A percentile compares a stretch with the other conserved stretches of the same genome.
Evolutionary conservation across 1,140 invertebrate species (phyloP).

Genomic region (Zaprionus camerounensis): DNA sequence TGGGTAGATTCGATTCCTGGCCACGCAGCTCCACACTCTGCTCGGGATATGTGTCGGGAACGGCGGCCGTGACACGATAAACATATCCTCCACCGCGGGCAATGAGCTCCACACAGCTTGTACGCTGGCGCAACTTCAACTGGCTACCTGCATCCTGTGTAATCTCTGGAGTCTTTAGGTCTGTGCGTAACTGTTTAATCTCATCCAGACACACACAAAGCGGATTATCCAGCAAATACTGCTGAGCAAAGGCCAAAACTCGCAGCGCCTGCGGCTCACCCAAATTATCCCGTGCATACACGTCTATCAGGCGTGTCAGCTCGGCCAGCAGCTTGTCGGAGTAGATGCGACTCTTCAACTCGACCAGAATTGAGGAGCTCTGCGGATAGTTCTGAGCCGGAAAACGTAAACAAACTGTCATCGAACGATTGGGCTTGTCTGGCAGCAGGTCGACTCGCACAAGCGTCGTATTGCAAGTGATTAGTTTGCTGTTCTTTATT

Average conservation of each 20-base stretch:
- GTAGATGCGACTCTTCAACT: slow-evolving; percentile 90
- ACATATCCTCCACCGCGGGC: slow-evolving; percentile 87
- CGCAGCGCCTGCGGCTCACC: slow-evolving; percentile 86
- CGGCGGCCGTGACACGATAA: slow-evolving; percentile 86
- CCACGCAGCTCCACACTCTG: slow-evolving; percentile 86
- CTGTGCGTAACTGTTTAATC: slow-evolving; percentile 87
- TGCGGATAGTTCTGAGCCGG: slow-evolving; percentile 86
- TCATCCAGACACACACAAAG: slow-evolving; percentile 91
- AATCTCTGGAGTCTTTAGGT: slow-evolving; percentile 75
- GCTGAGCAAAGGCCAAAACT: slow-evolving; percentile 87
- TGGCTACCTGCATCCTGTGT: slow-evolving; percentile 33
- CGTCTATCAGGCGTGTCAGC: slow-evolving; percentile 88
- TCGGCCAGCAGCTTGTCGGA: slow-evolving; percentile 87
- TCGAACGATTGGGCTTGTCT: slow-evolving; percentile 86
- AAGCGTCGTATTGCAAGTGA: slow-evolving; percentile 86
- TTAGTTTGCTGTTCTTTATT: slow-evolving; percentile 87
- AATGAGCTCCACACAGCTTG: slow-evolving; percentile 87
- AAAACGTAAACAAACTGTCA: slow-evolving; percentile 89
- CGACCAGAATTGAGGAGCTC: slow-evolving; percentile 86
- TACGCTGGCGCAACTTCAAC: slow-evolving; percentile 89
- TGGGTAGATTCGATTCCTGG: slow-evolving; percentile 88
- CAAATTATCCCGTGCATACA: slow-evolving; percentile 86
- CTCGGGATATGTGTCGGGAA: slow-evolving; percentile 89
- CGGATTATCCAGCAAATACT: slow-evolving; percentile 90
- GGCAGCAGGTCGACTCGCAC: slow-evolving; percentile 87